These are phyloP conservation scores for Salvelinus fontinalis DNA, from an alignment of 2,113 vertebrate species.

Conservation along the genomic window DNA sequence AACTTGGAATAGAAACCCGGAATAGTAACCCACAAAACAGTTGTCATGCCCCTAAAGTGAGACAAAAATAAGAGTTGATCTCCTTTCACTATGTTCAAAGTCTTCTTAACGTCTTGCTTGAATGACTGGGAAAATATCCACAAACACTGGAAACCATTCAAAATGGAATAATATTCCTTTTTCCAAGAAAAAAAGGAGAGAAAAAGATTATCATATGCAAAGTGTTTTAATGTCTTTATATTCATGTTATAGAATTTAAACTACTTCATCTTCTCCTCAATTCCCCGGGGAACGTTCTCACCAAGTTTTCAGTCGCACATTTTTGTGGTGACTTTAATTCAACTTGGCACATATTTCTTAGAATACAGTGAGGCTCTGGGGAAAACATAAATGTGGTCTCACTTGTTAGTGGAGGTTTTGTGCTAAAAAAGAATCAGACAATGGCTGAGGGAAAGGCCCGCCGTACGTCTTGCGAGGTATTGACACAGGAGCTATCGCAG, in stretches of 20 bases:
- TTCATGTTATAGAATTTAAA: conserved; percentile 66
- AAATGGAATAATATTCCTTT: conserved; percentile 66
- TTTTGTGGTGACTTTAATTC: conserved; percentile 71
- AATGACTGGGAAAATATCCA: conserved; percentile 44
- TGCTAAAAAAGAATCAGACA: conserved; percentile 76
- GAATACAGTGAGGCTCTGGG: conserved; percentile 69
- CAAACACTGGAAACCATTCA: conserved; percentile 57
- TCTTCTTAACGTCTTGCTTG: conserved; percentile 51
- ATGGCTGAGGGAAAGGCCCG: conserved; percentile 70
- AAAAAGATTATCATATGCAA: conserved; percentile 74
- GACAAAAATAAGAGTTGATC: conserved; percentile 26
- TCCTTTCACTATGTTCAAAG: conserved; percentile 56
- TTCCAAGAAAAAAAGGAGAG: conserved; percentile 49
- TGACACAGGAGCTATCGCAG: conserved; percentile 76
- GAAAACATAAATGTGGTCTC: conserved; percentile 73
- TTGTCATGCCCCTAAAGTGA: conserved; percentile 32
- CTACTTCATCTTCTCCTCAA: conserved; percentile 66
- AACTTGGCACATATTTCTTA: conserved; percentile 75
- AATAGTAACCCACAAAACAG: not conserved
- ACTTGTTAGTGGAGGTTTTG: conserved; percentile 77
- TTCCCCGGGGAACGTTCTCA: conserved; percentile 66
- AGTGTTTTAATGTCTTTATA: conserved; percentile 72
- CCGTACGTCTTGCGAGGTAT: conserved; percentile 66
- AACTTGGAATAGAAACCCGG: not conserved
- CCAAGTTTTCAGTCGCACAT: conserved; percentile 71